Base-by-base conservation (phyloP, 1,140 invertebrate species). In the Drosophila dunni region DNA sequence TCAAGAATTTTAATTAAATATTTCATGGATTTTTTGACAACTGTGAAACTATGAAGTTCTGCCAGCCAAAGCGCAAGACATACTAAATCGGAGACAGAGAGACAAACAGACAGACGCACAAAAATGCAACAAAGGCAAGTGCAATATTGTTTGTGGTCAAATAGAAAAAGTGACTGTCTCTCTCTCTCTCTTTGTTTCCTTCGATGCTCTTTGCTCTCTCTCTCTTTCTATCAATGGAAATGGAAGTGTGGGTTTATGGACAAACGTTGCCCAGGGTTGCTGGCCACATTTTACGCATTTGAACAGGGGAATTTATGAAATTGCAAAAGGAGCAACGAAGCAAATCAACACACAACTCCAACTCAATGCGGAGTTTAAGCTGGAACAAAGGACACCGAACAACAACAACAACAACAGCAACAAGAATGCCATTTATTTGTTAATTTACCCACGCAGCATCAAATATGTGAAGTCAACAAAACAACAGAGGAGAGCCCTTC, bases 401-500 rank as follows among this genome's bases (percentile, higher is more conserved):
- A 29, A 50, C 7, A 42, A 34, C 36, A 48, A 54, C 57, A 17
- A 45, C 7, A 60, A 24, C 40, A 57, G 53, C 13, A 69, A 67
- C 74, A 81, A 81, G 81, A 85, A 86, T 83, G 73, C 79, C 84
- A 89, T 88, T 88, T 88, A 88, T 88, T 88, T 88, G 83, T 88
- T 88, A 89, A 88, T 88, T 88, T 88, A 89, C 76, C 79, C 83
- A 86, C 76, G 81, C 73, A 86, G 63, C 76, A 83, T 77, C 83
- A 83, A 89, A 89, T 83, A 88, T 89, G 80, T 79, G 84, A 79
- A 79, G 73, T 69, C 66, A 66, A 88, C 82, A 86, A 83, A 79
- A 69, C 34, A 54, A n/a, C 53, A 54, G 51, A 40, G 36, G 36
- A 9, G 10, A 58, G 33, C 56, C 13, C 53, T 56, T 56, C 36